These are phyloP conservation scores for Holothuria scabra DNA, from an alignment of 53 echinoderm and acorn worm genomes.

Conservation along the genomic window DNA sequence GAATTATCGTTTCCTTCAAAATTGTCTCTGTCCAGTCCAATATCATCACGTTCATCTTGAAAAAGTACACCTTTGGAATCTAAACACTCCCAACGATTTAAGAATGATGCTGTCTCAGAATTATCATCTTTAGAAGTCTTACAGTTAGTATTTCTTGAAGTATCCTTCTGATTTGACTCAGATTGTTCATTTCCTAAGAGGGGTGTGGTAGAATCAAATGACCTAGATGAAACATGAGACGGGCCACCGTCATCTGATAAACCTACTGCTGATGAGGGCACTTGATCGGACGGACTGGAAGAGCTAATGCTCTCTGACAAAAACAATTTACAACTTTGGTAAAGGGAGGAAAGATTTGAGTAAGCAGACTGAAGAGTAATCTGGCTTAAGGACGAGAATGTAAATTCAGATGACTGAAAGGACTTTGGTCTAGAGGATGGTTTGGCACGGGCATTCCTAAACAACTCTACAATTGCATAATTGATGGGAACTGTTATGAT, in stretches of 20 bases:
- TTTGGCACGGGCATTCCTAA: constrained; percentile 62
- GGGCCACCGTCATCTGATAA: background rate
- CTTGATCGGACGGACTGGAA: background rate
- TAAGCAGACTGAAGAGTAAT: background rate
- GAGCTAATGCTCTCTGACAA: background rate
- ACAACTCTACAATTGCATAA: constrained; percentile 67
- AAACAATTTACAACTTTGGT: background rate
- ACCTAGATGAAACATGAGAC: background rate
- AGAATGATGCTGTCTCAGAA: no score
- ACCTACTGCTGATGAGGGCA: no score
- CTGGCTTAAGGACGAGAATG: constrained; percentile 16
- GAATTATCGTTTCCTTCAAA: no score
- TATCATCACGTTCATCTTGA: no score
- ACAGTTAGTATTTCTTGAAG: no score
- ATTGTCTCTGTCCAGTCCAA: no score
- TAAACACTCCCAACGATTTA: no score
- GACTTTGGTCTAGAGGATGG: constrained; percentile 2
- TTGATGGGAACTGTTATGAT: constrained; percentile 78
- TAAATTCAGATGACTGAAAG: background rate
- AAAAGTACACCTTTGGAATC: background rate
- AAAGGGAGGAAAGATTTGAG: constrained; percentile 18
- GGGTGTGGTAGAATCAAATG: background rate
- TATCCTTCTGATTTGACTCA: no score
- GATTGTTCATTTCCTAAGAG: background rate
- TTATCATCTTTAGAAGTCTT: no score